Evolutionary conservation across 2,113 vertebrate species (phyloP), one percentile per base, ranked within the genome.

Genomic region (Symphodus melops): DNA sequence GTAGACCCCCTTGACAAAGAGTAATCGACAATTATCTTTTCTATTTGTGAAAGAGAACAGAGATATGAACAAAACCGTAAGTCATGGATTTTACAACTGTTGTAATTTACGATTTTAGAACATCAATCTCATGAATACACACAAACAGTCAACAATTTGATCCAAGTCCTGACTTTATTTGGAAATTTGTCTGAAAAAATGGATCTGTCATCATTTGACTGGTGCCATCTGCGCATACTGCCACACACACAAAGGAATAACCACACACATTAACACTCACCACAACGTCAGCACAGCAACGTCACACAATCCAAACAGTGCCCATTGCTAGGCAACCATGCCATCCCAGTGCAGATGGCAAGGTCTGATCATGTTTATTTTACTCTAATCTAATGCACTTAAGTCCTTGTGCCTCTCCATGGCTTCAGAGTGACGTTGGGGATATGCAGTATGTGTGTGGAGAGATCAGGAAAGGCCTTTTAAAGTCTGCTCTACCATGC

Each of bases 361-460:
- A 79, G 17, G 46, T 81, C 87, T 89, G 82, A 89, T 91, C 88
- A 82, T 93, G 92, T 93, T 93, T 92, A 90, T 89, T 93, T 89
- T 91, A 89, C 83, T 91, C 81, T 85, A 86, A 86, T 90, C 75
- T 90, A 87, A 89, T 92, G 82, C 89, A 89, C 87, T 92, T 91
- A 87, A 91, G 70, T 89, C 80, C 58, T 33, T 41, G 71, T 85
- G 79, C 77, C 67, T 83, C 55, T 36, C 87, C 76, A 51, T 75
- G 75, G 58, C 66, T 76, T 68, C 77, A 44, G 75, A 87, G 86
- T 86, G 77, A 91, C 55, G 72, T 66, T 63, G 46, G 23, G 62
- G 61, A 71, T 62, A 66, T 76, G 52, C 10, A 49, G 25, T 25
- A 53, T 46, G 46, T 52, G 36, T 44, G 62, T 52, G 36, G 14